phyloP scores from a whole-genome alignment of 2,888 invertebrate genomes.

The Himalopsyche anomala region DNA sequence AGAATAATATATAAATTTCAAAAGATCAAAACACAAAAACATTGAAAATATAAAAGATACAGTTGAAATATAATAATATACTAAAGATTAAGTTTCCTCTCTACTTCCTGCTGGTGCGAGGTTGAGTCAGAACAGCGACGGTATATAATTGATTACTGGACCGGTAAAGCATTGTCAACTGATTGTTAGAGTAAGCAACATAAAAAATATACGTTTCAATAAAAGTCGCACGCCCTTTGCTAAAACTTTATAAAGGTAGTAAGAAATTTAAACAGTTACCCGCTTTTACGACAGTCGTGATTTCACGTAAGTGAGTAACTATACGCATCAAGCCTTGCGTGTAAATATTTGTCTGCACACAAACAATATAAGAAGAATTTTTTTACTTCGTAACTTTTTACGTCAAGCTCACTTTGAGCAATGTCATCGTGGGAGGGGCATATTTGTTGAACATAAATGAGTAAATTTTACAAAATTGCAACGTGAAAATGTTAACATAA shows the following conservation, averaged over 20 bases:
- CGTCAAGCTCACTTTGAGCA: neutral
- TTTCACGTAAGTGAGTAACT: neutral
- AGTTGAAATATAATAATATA: no score
- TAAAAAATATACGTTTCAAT: no score
- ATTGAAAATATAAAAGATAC: no score
- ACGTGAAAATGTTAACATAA: no score
- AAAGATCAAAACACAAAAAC: no score
- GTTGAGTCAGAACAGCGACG: no score
- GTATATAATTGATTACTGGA: no score
- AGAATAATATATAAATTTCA: no score
- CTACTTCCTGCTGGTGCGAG: no score
- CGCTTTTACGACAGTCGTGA: conserved; percentile 11
- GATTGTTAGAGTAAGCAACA: no score
- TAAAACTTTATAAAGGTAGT: neutral
- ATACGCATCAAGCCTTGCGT: neutral
- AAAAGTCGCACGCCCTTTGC: neutral
- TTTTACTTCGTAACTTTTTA: neutral
- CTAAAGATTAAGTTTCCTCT: no score
- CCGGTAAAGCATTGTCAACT: no score
- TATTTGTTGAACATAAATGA: neutral
- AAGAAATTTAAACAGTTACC: neutral
- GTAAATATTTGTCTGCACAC: conserved; percentile 10
- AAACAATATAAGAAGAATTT: neutral
- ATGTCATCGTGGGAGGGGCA: neutral
- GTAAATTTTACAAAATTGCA: neutral